Base-by-base conservation (phyloP, 2,113 vertebrate genomes). In the Ceyx cyanopectus region DNA sequence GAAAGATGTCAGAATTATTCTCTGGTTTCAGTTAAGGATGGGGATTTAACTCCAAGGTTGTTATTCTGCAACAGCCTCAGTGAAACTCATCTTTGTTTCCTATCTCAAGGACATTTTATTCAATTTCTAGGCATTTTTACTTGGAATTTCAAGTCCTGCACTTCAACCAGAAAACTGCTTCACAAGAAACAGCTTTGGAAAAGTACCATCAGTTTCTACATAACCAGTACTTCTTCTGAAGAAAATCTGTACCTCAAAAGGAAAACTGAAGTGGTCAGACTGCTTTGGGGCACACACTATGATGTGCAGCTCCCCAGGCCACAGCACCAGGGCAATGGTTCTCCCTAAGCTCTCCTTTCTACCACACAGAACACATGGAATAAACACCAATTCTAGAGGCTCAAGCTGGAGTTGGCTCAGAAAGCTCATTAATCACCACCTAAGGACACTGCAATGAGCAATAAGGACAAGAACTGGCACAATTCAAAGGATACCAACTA, bases 71-170 rank as follows among this genome's bases (percentile, higher is more conserved):
- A 15, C 0, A 0, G 13, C 87, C 91, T 80, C 93, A 83, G 41
- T 0, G 17, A 95, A 92, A 87, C 58, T 90, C 87, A 90, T 83
- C 87, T 92, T 79, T 85, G 32, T 53, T 93, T 87, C 48, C 21
- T 67, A 61, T 26, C 56, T 74, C 68, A 77, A 77, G 53, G 68
- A 45, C 27, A 77, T 80, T 81, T 80, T 53, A 56, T 67, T 89
- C 26, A 51, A 85, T 77, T 93, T 87, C 66, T 83, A 62, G 9
- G 40, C 51, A 48, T 57, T 60, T 51, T 53, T 29, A 92, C 48
- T 63, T 24, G 29, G 75, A 89, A 94, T 92, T 60, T 94, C 48
- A 89, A 85, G 56, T 40, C 89, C 12, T 53, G 24, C 0, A 0
- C 14, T 6, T 51, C 30, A 73, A 66, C 56, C 0, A 0, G 21